Percentiles rank a stretch among this genome's conserved stretches.
These are phyloP conservation scores for Solea solea DNA, from an alignment of 2,113 vertebrate species.

Conservation along the genomic window DNA sequence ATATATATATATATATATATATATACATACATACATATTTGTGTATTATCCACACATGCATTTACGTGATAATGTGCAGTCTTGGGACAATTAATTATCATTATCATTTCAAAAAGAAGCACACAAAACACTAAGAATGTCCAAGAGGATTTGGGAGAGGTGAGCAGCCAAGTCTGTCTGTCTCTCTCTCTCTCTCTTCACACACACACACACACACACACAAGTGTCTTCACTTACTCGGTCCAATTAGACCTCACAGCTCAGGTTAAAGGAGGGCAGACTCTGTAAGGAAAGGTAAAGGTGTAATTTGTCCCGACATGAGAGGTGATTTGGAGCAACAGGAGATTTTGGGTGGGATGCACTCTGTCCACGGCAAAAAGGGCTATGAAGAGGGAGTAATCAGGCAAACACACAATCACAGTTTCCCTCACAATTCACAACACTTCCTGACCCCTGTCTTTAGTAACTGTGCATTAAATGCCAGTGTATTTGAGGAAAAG, in stretches of 20 bases:
- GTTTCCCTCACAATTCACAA: no score
- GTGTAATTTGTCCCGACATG: conserved; percentile 1
- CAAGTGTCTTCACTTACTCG: background rate
- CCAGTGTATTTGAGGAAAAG: no score
- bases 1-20: conserved; percentile 18
- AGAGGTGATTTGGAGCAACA: conserved; percentile 2
- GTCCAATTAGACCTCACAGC: background rate
- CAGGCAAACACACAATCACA: no score
- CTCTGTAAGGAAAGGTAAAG: background rate
- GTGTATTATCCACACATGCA: no score
- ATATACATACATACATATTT: background rate
- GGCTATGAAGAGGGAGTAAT: background rate
- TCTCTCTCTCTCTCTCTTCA: background rate
- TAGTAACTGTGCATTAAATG: no score
- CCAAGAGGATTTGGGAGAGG: no score
- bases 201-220: background rate
- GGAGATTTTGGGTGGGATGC: background rate
- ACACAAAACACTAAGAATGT: no score
- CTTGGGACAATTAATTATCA: no score
- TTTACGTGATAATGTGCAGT: no score
- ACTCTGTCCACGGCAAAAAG: background rate
- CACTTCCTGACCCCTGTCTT: no score
- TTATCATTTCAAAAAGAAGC: no score
- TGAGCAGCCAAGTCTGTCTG: background rate
- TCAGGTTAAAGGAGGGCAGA: background rate